Conservation (phyloP, 2,888 invertebrate genomes). For the Drosophila colorata region DNA sequence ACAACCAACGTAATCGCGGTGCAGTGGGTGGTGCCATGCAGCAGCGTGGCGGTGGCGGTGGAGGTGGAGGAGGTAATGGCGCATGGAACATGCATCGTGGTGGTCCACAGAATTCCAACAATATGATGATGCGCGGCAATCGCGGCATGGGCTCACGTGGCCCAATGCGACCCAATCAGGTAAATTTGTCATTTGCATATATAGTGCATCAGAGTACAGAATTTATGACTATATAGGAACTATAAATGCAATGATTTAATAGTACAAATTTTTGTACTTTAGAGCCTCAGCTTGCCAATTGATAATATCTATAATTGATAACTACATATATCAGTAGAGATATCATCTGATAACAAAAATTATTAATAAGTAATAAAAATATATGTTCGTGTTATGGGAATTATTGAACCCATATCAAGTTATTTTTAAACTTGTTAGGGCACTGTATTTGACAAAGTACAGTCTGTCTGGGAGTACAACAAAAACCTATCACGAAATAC, state of each 20-base stretch:
- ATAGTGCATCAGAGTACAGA: background rate
- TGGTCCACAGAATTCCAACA: conserved; percentile 79
- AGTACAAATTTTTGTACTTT: background rate
- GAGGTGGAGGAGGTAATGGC: conserved; percentile 75
- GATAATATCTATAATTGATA: too few species aligned
- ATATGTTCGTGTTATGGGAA: too few species aligned
- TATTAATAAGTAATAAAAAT: too few species aligned
- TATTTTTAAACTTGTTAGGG: too few species aligned
- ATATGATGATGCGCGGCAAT: conserved; percentile 82
- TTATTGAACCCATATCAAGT: too few species aligned
- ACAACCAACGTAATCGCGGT: conserved; percentile 83
- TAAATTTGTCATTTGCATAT: conserved; percentile 34
- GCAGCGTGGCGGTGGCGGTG: conserved; percentile 68
- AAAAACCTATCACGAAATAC: too few species aligned
- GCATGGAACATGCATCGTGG: conserved; percentile 84
- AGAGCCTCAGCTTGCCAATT: background rate
- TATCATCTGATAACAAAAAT: too few species aligned
- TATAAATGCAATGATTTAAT: background rate
- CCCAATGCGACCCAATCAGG: conserved; percentile 83
- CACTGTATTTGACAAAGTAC: too few species aligned
- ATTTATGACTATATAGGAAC: background rate
- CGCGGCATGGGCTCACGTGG: conserved; percentile 82
- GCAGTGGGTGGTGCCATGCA: conserved; percentile 76
- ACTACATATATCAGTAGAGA: too few species aligned
- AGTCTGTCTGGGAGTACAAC: too few species aligned